These are phyloP conservation scores for Delichon dasypus DNA, from an alignment of 2,797 vertebrate species.

Conservation along the genomic window DNA sequence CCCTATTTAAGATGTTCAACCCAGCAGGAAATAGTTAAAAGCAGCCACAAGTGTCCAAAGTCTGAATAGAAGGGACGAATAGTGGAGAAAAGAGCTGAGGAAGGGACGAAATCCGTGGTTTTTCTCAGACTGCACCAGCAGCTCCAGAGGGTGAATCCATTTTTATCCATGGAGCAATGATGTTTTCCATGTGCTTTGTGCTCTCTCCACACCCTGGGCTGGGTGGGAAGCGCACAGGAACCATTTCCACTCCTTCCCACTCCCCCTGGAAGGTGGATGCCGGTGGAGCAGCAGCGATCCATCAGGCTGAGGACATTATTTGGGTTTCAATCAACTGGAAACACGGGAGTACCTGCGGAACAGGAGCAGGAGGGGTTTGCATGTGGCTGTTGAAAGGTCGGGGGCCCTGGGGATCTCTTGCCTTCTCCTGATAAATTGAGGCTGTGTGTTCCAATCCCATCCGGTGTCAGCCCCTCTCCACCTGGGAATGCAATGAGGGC, in stretches of 20 bases:
- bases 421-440: constrained; percentile 15
- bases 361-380: neutral
- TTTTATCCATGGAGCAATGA: neutral
- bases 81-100: neutral
- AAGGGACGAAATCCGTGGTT: neutral
- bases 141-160: neutral
- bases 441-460: neutral
- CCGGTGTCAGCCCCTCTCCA: neutral
- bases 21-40: neutral
- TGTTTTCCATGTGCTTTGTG: constrained; percentile 35
- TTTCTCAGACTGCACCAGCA: neutral
- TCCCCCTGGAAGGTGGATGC: constrained; percentile 22
- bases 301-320: constrained; percentile 57
- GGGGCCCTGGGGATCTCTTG: neutral
- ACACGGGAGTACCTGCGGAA: constrained; percentile 43
- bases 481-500: neutral
- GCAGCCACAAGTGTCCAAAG: neutral
- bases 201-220: neutral
- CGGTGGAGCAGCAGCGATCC: neutral
- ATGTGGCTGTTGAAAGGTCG: constrained; percentile 44
- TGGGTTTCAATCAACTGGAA: constrained; percentile 64
- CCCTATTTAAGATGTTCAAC: neutral
- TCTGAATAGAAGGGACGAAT: neutral
- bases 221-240: neutral
- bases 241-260: constrained; percentile 35